These are phyloP conservation scores for Drosophila longiperda DNA, from an alignment of 2,888 invertebrate genomes.

Conservation along the genomic window DNA sequence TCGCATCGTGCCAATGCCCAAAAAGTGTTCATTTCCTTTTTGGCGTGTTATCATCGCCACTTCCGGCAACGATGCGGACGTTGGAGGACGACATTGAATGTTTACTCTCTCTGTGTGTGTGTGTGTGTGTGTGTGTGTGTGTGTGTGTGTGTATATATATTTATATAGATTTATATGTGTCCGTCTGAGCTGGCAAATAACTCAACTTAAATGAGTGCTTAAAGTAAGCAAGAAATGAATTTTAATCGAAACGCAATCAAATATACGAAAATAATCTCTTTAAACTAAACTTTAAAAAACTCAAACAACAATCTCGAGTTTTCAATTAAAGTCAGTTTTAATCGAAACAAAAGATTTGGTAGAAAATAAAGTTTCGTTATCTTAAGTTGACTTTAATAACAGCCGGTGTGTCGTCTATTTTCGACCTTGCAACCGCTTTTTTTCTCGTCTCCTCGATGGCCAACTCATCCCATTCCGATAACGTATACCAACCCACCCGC, in stretches of 20 bases:
- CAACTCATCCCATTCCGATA: not conserved
- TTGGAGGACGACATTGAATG: constrained; percentile 53
- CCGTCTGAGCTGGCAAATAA: constrained; percentile 17
- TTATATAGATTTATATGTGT: not conserved
- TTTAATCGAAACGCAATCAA: constrained; percentile 18
- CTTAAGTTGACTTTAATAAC: not conserved
- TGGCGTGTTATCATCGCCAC: constrained; percentile 78
- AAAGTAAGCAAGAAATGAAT: constrained; percentile 28
- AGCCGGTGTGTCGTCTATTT: not conserved
- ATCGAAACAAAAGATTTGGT: not conserved
- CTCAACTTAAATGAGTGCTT: constrained; percentile 56
- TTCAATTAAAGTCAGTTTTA: not conserved
- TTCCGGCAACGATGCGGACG: constrained; percentile 58
- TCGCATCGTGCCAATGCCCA: constrained; percentile 53
- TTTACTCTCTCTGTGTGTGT: constrained; percentile 4
- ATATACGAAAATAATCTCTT: constrained; percentile 20
- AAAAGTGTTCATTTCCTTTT: constrained; percentile 81
- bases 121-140: not conserved
- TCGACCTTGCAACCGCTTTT: not conserved
- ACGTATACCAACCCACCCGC: too few species aligned
- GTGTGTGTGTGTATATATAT: not conserved
- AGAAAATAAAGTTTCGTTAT: not conserved
- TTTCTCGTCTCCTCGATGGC: not conserved
- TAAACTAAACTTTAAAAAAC: constrained; percentile 11
- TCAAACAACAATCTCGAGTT: not conserved